Base-by-base conservation (phyloP, 2,113 vertebrate species). In the Prinia subflava region DNA sequence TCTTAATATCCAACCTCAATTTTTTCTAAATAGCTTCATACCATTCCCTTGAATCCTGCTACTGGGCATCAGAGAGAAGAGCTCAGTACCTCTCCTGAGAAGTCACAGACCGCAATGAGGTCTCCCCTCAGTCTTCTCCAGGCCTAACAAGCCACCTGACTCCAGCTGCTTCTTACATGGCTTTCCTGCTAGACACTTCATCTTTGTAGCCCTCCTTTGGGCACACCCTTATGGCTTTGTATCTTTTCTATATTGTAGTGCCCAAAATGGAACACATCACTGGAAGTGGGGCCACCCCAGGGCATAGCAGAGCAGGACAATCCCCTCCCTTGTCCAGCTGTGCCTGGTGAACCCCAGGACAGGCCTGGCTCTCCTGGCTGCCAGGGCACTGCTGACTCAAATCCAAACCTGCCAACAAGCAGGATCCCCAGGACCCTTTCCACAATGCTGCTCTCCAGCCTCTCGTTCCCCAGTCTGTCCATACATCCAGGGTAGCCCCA, bases 351-450 rank as follows among this genome's bases (percentile, higher is more conserved):
- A 5, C 4, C 35, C 21, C 37, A 63, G 56, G 49, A 55, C 49
- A 55, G 2, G 3, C 2, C 0, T 70, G 47, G 23, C 30, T 19
- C 28, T 55, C 24, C 39, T 55, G 74, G n/a, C 65, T 70, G 65
- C 20, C 74, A 55, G 41, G 30, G n/a, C 49, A 63, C 24, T 70
- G 41, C 39, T n/a, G 28, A 10, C 24, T 47, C 9, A 21, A 11
- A 18, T 16, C 8, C 24, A 46, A 6, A 22, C 42, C 13, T 28
- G 15, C 39, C 47, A 46, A 3, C 0, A 0, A 55, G 33, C 24
- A 79, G n/a, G n/a, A 71, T 6, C 24, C 14, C 16, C 30, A 63
- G 13, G 19, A 15, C 8, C 15, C 56, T 79, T 41, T 47, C n/a
- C 6, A 4, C 23, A 20, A 4, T 9, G n/a, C n/a, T 63, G 47